Evolutionary conservation across 2,797 vertebrate species (phyloP).

Genomic region (Lagodon rhomboides): DNA sequence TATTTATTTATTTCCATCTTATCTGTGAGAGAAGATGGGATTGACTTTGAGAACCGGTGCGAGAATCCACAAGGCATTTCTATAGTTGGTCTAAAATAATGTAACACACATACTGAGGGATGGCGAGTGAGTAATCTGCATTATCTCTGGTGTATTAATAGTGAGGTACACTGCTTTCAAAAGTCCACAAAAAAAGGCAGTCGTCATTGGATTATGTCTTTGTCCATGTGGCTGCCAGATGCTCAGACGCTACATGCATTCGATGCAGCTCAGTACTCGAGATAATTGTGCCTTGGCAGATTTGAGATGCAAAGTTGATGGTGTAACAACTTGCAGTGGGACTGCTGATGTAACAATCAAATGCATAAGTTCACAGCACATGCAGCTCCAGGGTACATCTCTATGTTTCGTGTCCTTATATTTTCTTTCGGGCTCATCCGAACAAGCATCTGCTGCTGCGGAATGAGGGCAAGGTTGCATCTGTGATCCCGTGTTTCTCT

Average conservation of each 20-base stretch:
- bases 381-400: slow-evolving; percentile 21
- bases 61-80: slow-evolving; percentile 39
- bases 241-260: slow-evolving; percentile 11
- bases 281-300: slow-evolving; percentile 11
- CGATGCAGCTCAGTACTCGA: slow-evolving; percentile 15
- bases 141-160: slow-evolving; percentile 28
- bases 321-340: slow-evolving; percentile 40
- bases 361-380: slow-evolving; percentile 45
- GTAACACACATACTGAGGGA: slow-evolving; percentile 26
- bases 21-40: slow-evolving; percentile 61
- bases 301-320: slow-evolving; percentile 51
- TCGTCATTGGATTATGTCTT: slow-evolving; percentile 13
- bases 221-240: slow-evolving; percentile 20
- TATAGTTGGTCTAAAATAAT: slow-evolving; percentile 20
- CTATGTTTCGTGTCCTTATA: slow-evolving; percentile 24
- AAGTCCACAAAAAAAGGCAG: slow-evolving; percentile 39
- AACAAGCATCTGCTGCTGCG: slow-evolving; percentile 65
- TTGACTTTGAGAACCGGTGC: slow-evolving; percentile 58
- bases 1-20: slow-evolving; percentile 36
- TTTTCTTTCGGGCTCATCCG: slow-evolving; percentile 44
- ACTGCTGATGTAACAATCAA: slow-evolving; percentile 30
- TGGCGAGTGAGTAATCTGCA: slow-evolving; percentile 27
- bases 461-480: slow-evolving; percentile 64
- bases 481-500: slow-evolving; percentile 63
- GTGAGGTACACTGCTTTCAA: background rate